Evolutionary conservation across 2,113 vertebrate genomes (phyloP).

Genomic region (Pelodiscus sinensis): DNA sequence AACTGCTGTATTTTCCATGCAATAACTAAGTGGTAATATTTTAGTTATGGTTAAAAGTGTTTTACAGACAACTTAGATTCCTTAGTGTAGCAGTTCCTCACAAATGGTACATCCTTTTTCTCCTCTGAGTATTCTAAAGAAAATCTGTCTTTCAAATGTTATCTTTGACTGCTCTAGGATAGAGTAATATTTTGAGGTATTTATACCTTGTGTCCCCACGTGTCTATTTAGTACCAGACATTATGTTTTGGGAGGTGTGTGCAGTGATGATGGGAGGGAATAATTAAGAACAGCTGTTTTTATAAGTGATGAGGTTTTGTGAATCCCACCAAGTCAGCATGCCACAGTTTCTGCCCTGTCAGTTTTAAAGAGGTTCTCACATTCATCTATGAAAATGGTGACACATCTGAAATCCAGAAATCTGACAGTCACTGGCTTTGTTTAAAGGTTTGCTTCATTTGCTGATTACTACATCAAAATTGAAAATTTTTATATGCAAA

Average conservation of each 20-base stretch:
- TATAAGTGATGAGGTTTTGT: conserved; percentile 31
- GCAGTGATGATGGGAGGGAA: not conserved
- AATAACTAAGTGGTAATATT: fast-evolving
- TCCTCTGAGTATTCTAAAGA: not conserved
- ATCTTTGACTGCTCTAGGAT: conserved; percentile 61
- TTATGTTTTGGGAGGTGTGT: conserved; percentile 34
- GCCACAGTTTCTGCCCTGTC: conserved; percentile 22
- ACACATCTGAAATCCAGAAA: not conserved
- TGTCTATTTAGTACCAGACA: conserved; percentile 42
- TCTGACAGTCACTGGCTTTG: not conserved
- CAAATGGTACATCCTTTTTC: not conserved
- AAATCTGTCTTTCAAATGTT: conserved; percentile 46
- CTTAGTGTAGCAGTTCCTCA: not conserved
- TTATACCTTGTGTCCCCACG: conserved; percentile 28
- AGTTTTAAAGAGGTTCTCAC: conserved; percentile 14
- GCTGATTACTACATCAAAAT: conserved; percentile 35
- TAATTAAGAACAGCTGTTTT: conserved; percentile 40
- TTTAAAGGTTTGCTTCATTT: conserved; percentile 11
- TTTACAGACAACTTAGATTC: not conserved
- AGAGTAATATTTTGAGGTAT: conserved; percentile 43
- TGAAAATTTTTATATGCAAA: no score
- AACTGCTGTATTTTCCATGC: not conserved
- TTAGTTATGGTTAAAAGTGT: fast-evolving
- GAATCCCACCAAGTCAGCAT: not conserved
- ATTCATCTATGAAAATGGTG: not conserved